A percentile compares a stretch with the other conserved stretches of the same genome.
Conservation (phyloP, 2,888 invertebrate genomes). For the Invenusta paracnida region DNA sequence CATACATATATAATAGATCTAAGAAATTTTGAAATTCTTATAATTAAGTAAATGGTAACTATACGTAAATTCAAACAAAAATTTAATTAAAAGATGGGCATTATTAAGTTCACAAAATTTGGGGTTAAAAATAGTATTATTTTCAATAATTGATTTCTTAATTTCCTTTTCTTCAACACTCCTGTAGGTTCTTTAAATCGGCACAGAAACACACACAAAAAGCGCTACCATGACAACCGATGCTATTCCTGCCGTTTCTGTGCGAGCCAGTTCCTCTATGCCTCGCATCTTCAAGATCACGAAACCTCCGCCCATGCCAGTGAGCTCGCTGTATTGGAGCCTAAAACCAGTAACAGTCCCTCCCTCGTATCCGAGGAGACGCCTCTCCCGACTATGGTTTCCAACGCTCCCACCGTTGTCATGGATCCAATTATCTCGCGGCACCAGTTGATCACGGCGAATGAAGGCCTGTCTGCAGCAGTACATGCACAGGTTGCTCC, state of each 20-base stretch:
- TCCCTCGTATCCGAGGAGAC: neutral
- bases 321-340: neutral
- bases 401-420: neutral
- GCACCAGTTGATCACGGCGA: neutral
- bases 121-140: no score
- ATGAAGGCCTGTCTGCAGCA: neutral
- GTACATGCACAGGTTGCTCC: neutral
- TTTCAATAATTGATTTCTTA: neutral
- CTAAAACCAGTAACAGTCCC: neutral
- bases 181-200: conserved; percentile 38
- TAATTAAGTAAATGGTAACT: no score
- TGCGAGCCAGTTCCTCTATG: conserved; percentile 34
- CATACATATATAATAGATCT: no score
- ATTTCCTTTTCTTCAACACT: neutral
- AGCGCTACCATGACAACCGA: conserved; percentile 15
- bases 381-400: neutral
- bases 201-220: conserved; percentile 33
- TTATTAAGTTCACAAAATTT: no score
- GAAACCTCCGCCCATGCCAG: conserved; percentile 24
- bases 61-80: no score
- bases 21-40: no score
- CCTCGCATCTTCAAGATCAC: conserved; percentile 36
- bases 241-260: conserved; percentile 36
- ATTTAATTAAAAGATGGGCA: no score
- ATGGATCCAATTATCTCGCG: neutral